These are phyloP conservation scores for Therioaphis trifolii DNA, from an alignment of 2,888 invertebrate genomes.

Conservation along the genomic window DNA sequence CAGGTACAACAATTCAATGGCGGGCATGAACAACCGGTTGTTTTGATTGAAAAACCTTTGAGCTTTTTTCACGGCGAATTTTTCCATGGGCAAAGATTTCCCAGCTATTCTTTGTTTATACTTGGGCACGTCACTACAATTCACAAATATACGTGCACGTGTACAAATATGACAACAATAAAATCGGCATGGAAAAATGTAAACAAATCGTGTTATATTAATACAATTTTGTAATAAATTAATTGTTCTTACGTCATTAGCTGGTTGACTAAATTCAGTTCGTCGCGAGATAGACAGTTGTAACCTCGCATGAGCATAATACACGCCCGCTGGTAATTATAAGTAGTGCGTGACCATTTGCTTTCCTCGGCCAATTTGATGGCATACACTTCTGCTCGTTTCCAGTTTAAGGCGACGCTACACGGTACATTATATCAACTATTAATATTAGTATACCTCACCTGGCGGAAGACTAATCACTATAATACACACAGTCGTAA, in stretches of 20 bases:
- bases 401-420: conserved; percentile 81
- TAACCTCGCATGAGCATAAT: conserved; percentile 80
- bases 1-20: conserved; percentile 87
- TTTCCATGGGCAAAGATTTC: conserved; percentile 96
- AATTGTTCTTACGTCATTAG: no score
- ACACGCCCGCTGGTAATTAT: conserved; percentile 89
- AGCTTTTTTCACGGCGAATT: conserved; percentile 90
- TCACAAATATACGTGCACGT: no score
- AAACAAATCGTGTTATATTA: no score
- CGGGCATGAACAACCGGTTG: conserved; percentile 81
- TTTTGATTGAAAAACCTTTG: conserved; percentile 82
- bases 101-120: conserved; percentile 93
- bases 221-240: no score
- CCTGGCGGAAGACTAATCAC: no score
- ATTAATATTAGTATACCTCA: not conserved
- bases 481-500: conserved; percentile 61
- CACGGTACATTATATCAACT: not conserved
- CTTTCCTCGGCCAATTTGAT: conserved; percentile 80
- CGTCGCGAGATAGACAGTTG: conserved; percentile 71
- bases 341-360: conserved; percentile 92
- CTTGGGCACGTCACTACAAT: conserved; percentile 78
- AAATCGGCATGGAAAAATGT: no score
- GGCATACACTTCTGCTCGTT: conserved; percentile 80
- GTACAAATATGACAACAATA: not conserved
- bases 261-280: conserved; percentile 73